A percentile compares a stretch with the other conserved stretches of the same genome.
phyloP scores from a whole-genome alignment of 2,113 vertebrate genomes.

The Eublepharis macularius region DNA sequence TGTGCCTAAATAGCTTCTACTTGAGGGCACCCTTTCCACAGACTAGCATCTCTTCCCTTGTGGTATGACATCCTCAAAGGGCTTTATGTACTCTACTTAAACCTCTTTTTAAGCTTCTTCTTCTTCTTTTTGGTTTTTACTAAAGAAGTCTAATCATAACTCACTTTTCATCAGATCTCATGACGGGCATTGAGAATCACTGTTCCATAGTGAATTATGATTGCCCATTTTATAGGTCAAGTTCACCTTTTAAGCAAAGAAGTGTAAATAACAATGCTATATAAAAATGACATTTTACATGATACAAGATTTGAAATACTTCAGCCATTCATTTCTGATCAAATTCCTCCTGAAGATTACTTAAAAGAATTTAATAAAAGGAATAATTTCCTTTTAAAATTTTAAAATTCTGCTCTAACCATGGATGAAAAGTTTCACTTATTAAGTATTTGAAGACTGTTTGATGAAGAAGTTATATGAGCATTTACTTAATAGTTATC shows the following conservation, averaged over 20 bases:
- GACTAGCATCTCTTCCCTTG: neutral
- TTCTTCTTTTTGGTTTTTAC: no score
- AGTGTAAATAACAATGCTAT: neutral
- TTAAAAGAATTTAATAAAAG: neutral
- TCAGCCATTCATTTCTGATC: neutral
- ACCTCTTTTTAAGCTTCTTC: no score
- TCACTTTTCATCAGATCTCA: neutral
- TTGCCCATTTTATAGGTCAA: neutral
- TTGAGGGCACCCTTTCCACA: neutral
- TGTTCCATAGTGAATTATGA: slow-evolving; percentile 5
- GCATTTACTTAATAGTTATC: slow-evolving; percentile 49
- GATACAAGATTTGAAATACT: neutral
- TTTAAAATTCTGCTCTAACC: slow-evolving; percentile 30
- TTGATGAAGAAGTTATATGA: slow-evolving; percentile 55
- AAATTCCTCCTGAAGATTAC: neutral
- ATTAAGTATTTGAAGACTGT: slow-evolving; percentile 45
- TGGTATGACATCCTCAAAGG: neutral
- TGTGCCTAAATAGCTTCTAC: neutral
- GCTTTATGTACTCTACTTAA: neutral
- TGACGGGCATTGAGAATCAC: neutral
- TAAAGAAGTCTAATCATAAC: neutral
- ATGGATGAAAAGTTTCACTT: slow-evolving; percentile 53
- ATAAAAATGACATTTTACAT: neutral
- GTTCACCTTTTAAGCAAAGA: neutral
- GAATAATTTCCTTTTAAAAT: neutral